Base-by-base conservation (phyloP, 2,797 vertebrate species). In the Cetoscarus ocellatus region DNA sequence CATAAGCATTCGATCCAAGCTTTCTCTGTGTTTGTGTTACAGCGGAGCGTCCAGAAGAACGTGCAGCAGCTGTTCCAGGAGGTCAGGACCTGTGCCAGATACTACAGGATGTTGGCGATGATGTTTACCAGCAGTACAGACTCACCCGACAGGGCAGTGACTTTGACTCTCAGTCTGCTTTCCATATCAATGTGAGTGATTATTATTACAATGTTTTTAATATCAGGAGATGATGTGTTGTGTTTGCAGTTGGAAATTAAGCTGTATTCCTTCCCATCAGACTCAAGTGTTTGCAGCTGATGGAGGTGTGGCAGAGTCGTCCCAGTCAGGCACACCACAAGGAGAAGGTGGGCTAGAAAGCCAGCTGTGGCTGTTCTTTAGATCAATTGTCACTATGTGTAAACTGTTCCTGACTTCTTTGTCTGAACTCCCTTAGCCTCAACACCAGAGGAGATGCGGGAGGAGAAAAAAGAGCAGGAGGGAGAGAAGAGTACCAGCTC, bases 391-490 rank as follows among this genome's bases (percentile, higher is more conserved):
- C n/a, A 18, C 7, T 52, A 1, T 27, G 13, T 27, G 19, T 39
- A 4, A 55, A 49, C 3, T 59, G 13, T 69, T 43, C 34, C 36
- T 54, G 0, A 47, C 64, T 57, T 7, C 75, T 15, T 53, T 34
- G 3, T 60, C 0, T 1, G 3, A n/a, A 52, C 34, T 19, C 61
- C 15, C 52, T 34, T 74, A 96, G 96, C 95, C 10, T 96, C 96
- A 58, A 97, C 96, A 19, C 96, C 97, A 9, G 97, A 98, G 85
- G 97, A 99, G 69, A 95, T 95, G 87, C 93, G 96, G 3, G 97
- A 99, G 80, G 96, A 96, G 50, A 98, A 97, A 79, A 98, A 97
- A 77, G 97, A 98, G 57, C 96, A 96, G 85, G 97, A 98, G 69
- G 96, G 96, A 14, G 97, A 98, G 70, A 95, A 95, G 61, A 88